These are phyloP conservation scores for Ceratitis capitata DNA, from an alignment of 1,140 invertebrate genomes.

Conservation along the genomic window DNA sequence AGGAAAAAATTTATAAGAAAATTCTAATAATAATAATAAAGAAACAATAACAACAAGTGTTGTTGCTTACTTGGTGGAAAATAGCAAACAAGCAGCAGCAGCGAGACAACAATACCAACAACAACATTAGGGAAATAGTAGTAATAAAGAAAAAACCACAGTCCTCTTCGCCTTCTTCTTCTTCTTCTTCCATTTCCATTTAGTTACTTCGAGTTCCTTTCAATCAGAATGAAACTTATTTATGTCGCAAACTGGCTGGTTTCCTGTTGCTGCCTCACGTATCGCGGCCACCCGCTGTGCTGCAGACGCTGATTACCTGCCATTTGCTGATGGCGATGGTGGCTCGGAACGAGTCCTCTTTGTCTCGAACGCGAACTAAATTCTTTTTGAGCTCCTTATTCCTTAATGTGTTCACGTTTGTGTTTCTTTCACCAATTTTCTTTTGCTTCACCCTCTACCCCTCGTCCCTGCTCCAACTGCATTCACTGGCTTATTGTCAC, in stretches of 20 bases:
- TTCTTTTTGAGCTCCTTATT: background rate
- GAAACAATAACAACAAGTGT: background rate
- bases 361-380: background rate
- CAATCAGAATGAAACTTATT: slow-evolving; percentile 40
- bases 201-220: slow-evolving; percentile 19
- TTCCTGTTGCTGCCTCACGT: slow-evolving; percentile 16
- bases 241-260: slow-evolving; percentile 37
- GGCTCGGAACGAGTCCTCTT: background rate
- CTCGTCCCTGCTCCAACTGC: no score
- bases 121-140: no score
- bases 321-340: background rate
- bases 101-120: background rate
- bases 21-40: background rate
- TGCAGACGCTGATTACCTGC: slow-evolving; percentile 11
- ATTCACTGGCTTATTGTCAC: slow-evolving; percentile 46
- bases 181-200: no score
- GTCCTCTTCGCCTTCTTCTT: no score
- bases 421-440: background rate
- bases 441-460: background rate
- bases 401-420: background rate
- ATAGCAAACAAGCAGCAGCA: background rate
- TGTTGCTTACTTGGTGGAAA: background rate
- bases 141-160: background rate
- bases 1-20: no score
- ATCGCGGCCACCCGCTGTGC: background rate